Conservation (phyloP, 2,888 invertebrate species). For the Furcula furcula region DNA sequence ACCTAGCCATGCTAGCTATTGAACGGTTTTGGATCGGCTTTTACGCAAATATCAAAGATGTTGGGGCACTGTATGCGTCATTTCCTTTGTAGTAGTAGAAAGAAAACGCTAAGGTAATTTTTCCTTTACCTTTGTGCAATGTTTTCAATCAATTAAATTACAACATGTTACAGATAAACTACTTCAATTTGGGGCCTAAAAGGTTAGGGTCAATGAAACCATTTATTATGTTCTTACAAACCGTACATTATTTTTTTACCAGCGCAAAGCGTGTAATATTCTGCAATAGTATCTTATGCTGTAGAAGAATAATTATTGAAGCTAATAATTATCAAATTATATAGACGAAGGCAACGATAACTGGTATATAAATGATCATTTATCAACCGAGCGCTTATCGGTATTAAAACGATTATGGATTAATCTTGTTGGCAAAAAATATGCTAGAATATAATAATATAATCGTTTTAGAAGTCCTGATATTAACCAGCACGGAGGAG, state of each 20-base stretch:
- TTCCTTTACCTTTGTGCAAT: too few species aligned
- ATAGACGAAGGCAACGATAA: too few species aligned
- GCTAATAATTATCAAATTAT: too few species aligned
- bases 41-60: too few species aligned
- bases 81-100: too few species aligned
- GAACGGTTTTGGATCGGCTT: too few species aligned
- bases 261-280: not conserved
- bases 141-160: not conserved
- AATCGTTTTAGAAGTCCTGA: conserved; percentile 13
- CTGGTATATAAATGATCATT: not conserved
- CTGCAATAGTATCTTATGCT: not conserved
- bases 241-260: conserved; percentile 1
- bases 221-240: not conserved
- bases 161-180: not conserved
- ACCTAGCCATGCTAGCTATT: too few species aligned
- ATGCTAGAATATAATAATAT: conserved; percentile 5
- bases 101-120: too few species aligned
- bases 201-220: conserved; percentile 2
- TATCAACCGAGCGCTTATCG: not conserved
- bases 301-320: too few species aligned
- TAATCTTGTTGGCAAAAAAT: not conserved
- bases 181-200: not conserved
- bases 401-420: not conserved
- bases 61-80: too few species aligned
- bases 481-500: conserved; percentile 5